Conservation (phyloP, 92 coral and sea anemone genomes). For the Zoanthus gigantus region DNA sequence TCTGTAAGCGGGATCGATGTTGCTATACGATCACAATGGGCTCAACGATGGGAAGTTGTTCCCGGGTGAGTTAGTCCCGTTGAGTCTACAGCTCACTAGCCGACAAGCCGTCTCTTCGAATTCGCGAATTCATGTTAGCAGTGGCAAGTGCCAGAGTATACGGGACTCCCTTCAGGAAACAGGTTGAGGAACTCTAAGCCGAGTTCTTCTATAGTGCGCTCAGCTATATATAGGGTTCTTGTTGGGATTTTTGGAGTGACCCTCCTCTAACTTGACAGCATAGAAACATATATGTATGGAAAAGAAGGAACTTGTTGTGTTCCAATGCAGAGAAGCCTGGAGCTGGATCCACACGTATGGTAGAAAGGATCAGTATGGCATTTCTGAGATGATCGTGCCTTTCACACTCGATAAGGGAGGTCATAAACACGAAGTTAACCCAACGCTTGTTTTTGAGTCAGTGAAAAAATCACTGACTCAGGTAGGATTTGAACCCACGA, state of each 20-base stretch:
- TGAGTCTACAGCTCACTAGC: conserved; percentile 52
- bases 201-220: conserved; percentile 16
- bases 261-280: conserved; percentile 36
- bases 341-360: no score
- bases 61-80: conserved; percentile 59
- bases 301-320: conserved; percentile 22
- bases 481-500: no score
- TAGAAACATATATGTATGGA: no score
- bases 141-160: conserved; percentile 24
- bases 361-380: conserved; percentile 24
- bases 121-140: conserved; percentile 29
- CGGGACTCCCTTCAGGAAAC: neutral
- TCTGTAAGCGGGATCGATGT: conserved; percentile 33
- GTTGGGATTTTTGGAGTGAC: conserved; percentile 33
- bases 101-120: conserved; percentile 48
- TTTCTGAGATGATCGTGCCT: conserved; percentile 16
- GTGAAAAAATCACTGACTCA: no score
- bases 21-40: no score
- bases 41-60: no score
- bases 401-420: conserved; percentile 25
- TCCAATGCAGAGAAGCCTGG: conserved; percentile 39
- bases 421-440: no score
- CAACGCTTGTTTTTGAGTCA: no score
- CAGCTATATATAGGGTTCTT: conserved; percentile 48
- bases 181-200: conserved; percentile 24